Percentiles rank a stretch among this genome's conserved stretches.
phyloP scores from a whole-genome alignment of 2,888 invertebrate genomes.

The Oscheius sp. region DNA sequence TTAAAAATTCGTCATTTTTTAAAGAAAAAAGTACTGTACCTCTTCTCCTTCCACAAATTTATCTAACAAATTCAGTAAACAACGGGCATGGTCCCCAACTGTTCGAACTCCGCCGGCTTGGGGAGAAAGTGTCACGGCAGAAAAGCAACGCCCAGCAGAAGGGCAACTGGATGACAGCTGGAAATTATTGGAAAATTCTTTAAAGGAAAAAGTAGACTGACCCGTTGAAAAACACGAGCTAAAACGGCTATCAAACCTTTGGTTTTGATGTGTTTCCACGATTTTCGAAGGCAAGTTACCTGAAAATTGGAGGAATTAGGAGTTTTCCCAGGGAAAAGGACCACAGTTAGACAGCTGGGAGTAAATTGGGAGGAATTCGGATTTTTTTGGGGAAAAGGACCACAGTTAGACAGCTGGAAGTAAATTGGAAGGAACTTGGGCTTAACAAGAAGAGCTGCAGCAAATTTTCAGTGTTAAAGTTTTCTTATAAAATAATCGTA shows the following conservation, averaged over 20 bases:
- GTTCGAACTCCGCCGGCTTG: slow-evolving; percentile 49
- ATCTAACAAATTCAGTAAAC: slow-evolving; percentile 60
- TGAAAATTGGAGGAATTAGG: slow-evolving; percentile 24
- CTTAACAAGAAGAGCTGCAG: no score
- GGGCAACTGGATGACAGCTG: slow-evolving; percentile 55
- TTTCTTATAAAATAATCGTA: no score
- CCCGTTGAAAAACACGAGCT: slow-evolving; percentile 65
- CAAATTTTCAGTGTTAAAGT: no score
- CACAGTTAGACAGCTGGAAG: no score
- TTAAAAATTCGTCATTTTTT: not conserved
- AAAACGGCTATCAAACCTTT: slow-evolving; percentile 65
- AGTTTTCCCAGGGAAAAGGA: not conserved
- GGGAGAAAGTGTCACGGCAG: slow-evolving; percentile 48
- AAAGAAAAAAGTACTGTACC: slow-evolving; percentile 30
- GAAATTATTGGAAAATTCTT: slow-evolving; percentile 21
- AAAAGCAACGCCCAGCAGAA: slow-evolving; percentile 51
- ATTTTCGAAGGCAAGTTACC: slow-evolving; percentile 59
- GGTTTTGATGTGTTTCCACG: slow-evolving; percentile 71
- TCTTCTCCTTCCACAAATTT: slow-evolving; percentile 64
- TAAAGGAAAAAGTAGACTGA: slow-evolving; percentile 38
- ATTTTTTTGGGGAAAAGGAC: not conserved
- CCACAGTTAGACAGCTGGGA: no score
- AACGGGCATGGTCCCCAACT: slow-evolving; percentile 63
- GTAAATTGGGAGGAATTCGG: no score
- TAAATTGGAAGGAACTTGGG: no score